Evolutionary conservation across 2,888 invertebrate genomes (phyloP).

Genomic region (Euproctis similis): DNA sequence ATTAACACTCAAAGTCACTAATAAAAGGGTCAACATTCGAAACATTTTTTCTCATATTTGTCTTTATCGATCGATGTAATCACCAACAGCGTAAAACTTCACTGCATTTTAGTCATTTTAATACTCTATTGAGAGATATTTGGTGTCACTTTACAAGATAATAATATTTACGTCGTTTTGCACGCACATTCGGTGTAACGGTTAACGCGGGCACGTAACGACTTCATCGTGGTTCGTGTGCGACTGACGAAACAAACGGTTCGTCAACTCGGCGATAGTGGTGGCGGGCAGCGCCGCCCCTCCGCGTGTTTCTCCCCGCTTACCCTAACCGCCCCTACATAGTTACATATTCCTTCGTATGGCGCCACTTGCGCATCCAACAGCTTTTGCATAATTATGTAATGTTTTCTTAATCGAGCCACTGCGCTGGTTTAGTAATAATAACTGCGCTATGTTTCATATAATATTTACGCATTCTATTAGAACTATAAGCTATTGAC

Average conservation of each 20-base stretch:
- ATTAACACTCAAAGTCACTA: conserved; percentile 70
- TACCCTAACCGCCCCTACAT: conserved; percentile 50
- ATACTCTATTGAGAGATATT: conserved; percentile 34
- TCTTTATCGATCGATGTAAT: conserved; percentile 37
- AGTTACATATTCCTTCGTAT: conserved; percentile 66
- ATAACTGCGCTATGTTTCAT: too few relatives aligned
- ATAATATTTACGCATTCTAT: too few relatives aligned
- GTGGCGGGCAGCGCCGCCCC: conserved; percentile 54
- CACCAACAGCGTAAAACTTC: conserved; percentile 35
- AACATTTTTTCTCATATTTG: conserved; percentile 72
- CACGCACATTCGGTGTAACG: conserved; percentile 44
- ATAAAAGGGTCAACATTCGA: conserved; percentile 68
- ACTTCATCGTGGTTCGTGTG: conserved; percentile 60
- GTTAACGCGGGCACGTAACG: conserved; percentile 54
- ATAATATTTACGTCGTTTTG: conserved; percentile 68
- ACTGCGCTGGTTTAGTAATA: too few relatives aligned
- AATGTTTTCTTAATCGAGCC: conserved; percentile 71
- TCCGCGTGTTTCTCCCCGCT: conserved; percentile 43
- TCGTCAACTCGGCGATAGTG: conserved; percentile 52
- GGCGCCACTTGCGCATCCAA: conserved; percentile 68
- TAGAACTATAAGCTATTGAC: too few relatives aligned
- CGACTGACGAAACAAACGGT: conserved; percentile 54
- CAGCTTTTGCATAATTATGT: conserved; percentile 68
- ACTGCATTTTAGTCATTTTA: conserved; percentile 35
- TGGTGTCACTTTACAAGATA: conserved; percentile 50